These are phyloP conservation scores for Camelus dromedarius DNA, from an alignment of 2,113 vertebrate species.

Conservation along the genomic window DNA sequence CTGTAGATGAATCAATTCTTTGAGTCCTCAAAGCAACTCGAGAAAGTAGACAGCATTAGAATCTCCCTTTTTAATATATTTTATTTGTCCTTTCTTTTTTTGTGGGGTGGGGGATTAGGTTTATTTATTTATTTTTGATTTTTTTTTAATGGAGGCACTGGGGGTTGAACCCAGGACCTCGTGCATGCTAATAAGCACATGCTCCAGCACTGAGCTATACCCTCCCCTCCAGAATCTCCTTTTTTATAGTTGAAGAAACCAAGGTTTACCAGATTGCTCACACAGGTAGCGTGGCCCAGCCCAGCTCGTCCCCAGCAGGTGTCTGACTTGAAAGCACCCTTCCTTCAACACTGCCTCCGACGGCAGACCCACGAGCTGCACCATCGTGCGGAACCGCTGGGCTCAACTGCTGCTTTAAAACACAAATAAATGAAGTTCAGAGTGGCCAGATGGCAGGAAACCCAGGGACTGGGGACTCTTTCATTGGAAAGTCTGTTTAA, in stretches of 20 bases:
- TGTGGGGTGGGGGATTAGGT: no score
- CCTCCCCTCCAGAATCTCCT: not conserved
- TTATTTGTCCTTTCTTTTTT: no score
- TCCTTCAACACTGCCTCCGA: not conserved
- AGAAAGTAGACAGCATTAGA: not conserved
- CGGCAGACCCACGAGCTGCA: not conserved
- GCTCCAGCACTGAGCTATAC: no score
- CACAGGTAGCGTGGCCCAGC: not conserved
- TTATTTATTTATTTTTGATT: no score
- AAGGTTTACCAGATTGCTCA: not conserved
- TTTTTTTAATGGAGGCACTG: no score
- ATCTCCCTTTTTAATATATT: not conserved
- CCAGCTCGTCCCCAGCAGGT: not conserved
- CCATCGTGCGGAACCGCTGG: no score
- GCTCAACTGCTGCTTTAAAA: not conserved
- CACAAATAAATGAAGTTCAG: not conserved
- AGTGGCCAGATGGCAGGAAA: not conserved
- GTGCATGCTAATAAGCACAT: no score
- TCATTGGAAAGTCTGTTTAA: conserved; percentile 22
- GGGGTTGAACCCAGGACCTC: no score
- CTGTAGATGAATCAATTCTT: not conserved
- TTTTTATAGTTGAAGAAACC: not conserved
- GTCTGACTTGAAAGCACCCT: not conserved
- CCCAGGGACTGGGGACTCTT: not conserved
- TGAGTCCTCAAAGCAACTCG: not conserved